Percentiles rank a stretch among this genome's conserved stretches.
Evolutionary conservation across 2,888 invertebrate species (phyloP).

Genomic region (Ditula angustiorana): DNA sequence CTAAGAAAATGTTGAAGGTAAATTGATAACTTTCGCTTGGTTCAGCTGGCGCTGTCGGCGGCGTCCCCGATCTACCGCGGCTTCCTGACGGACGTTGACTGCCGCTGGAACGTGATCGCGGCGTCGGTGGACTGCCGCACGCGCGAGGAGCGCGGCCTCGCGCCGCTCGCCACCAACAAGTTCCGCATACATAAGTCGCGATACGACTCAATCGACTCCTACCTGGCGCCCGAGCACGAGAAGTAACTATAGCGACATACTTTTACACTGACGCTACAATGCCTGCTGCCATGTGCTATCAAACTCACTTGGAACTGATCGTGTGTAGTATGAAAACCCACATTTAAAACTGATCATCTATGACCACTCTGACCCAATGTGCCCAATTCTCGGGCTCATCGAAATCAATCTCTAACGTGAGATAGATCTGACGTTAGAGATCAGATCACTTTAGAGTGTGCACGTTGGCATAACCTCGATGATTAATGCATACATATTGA

Average conservation of each 20-base stretch:
- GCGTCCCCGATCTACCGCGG: constrained; percentile 98
- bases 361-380: no score
- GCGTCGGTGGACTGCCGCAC: constrained; percentile 98
- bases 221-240: constrained; percentile 95
- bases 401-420: no score
- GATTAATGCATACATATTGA: no score
- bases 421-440: no score
- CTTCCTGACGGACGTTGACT: constrained; percentile 97
- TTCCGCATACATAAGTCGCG: constrained; percentile 96
- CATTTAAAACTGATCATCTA: no score
- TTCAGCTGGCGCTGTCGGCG: constrained; percentile 96
- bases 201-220: constrained; percentile 99
- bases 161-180: constrained; percentile 89
- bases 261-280: constrained; percentile 4
- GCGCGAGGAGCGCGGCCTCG: constrained; percentile 94
- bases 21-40: constrained; percentile 31
- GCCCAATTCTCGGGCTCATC: no score
- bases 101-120: constrained; percentile 99
- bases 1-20: no score
- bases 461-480: no score
- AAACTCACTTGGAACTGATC: no score
- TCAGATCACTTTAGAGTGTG: no score
- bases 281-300: constrained; percentile 9
- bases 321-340: no score
- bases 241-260: constrained; percentile 69